Evolutionary conservation across 2,888 invertebrate genomes (phyloP).

Genomic region (Hipparchia semele): DNA sequence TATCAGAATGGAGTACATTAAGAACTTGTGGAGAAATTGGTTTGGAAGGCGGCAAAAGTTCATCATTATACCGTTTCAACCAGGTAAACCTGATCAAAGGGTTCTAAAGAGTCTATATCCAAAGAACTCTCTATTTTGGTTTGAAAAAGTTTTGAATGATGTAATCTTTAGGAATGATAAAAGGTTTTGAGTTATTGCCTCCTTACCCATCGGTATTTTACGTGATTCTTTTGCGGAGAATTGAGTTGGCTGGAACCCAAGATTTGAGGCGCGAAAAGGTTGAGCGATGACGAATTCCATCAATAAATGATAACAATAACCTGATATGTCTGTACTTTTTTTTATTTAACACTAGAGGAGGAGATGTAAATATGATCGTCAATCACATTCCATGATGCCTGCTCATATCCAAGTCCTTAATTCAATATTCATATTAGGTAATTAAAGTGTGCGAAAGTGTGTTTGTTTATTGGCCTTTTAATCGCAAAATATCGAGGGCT

Average conservation of each 20-base stretch:
- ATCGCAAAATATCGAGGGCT: too few relatives aligned
- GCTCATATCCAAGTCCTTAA: too few relatives aligned
- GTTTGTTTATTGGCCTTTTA: too few relatives aligned
- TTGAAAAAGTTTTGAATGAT: background rate
- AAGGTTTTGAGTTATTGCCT: slow-evolving; percentile 17
- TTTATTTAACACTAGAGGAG: too few relatives aligned
- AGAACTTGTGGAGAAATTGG: slow-evolving; percentile 67
- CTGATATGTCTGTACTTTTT: background rate
- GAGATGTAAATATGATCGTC: too few relatives aligned
- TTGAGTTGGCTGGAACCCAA: slow-evolving; percentile 56
- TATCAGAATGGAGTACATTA: slow-evolving; percentile 65
- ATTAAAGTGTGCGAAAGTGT: too few relatives aligned
- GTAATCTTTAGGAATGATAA: slow-evolving; percentile 1
- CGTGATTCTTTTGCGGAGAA: slow-evolving; percentile 26
- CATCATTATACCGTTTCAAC: slow-evolving; percentile 72
- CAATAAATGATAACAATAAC: background rate
- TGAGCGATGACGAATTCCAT: slow-evolving; percentile 49
- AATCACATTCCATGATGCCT: too few relatives aligned
- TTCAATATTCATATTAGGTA: too few relatives aligned
- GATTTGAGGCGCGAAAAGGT: slow-evolving; percentile 43
- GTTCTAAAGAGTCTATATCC: background rate
- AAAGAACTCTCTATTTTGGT: background rate
- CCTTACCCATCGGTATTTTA: slow-evolving; percentile 15
- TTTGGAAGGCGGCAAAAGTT: slow-evolving; percentile 66
- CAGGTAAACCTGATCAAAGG: slow-evolving; percentile 56